These are phyloP conservation scores for Rhagonycha fulva DNA, from an alignment of 2,888 invertebrate species.

Conservation along the genomic window DNA sequence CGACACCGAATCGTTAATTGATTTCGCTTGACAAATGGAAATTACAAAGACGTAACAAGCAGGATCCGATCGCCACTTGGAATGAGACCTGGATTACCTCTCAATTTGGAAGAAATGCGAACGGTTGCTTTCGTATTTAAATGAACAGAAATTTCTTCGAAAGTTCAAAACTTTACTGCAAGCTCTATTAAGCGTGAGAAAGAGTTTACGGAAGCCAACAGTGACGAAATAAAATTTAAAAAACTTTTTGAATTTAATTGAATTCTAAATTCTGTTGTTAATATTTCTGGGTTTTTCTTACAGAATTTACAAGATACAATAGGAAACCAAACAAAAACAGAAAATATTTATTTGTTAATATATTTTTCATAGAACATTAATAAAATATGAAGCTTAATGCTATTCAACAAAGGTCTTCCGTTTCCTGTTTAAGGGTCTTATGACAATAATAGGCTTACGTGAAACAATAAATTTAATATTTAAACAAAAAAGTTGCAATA, in stretches of 20 bases:
- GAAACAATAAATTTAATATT: neutral
- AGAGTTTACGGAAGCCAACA: neutral
- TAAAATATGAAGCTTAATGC: neutral
- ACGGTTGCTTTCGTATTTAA: neutral
- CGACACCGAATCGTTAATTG: neutral
- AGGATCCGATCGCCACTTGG: neutral
- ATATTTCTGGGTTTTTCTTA: neutral
- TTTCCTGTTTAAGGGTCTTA: neutral
- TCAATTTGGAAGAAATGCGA: neutral
- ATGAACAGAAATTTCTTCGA: neutral
- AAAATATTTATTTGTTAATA: neutral
- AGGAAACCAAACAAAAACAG: neutral
- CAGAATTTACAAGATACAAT: neutral
- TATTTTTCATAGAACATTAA: neutral
- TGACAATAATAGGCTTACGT: neutral
- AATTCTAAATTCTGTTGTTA: neutral
- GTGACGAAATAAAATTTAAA: neutral
- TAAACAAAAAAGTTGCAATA: neutral
- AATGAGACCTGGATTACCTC: too few species aligned
- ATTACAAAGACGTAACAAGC: neutral
- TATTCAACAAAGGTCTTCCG: neutral
- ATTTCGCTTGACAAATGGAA: neutral
- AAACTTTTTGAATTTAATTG: neutral
- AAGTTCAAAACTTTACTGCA: neutral
- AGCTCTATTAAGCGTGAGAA: neutral